Base-by-base conservation (phyloP, 2,888 invertebrate genomes). In the Craniophora ligustri region DNA sequence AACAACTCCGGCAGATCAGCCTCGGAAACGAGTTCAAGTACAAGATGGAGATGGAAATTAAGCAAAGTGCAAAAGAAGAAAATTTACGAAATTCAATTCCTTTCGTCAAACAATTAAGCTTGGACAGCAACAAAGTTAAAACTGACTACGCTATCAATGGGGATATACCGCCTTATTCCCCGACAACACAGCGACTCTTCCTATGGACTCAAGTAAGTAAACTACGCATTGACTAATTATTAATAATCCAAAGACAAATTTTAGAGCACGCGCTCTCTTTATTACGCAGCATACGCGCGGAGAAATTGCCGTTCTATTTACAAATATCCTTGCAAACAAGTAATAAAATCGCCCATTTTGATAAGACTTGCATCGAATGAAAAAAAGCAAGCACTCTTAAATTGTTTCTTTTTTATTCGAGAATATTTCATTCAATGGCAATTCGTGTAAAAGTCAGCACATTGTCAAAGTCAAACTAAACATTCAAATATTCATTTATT, bases 41-140 rank as follows among this genome's bases (percentile, higher is more conserved):
- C 85, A 94, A 93, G 75, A 93, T 94, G 92, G 95, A 95, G 84
- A 95, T 95, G 95, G 95, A 95, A 82, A 95, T 94, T 45, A 95
- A 94, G 81, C n/a, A n/a, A n/a, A 89, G 87, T 66, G 94, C 94
- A 21, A 95, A 95, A 68, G 94, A 94, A 46, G 95, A 95, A 74
- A 95, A 95, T 78, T 79, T 95, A 51, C 90, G 95, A 15, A 94
- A 92, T 76, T 92, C 94, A n/a, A 90, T 95, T 65, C 95, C 95
- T 21, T 95, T 92, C 72, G 95, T 95, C 0, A 91, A 95, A 72
- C 95, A 95, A 81, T 86, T 95, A 53, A 95, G 95, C 57, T 92
- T 91, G 60, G 95, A 95, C 71, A 89, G 85, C 63, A 94, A 91
- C 61, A 95, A 95, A 87, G 94, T 91, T 38, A 95, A 94, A 85